phyloP scores from a whole-genome alignment of 2,888 invertebrate genomes.

The Alloplasta piceator region DNA sequence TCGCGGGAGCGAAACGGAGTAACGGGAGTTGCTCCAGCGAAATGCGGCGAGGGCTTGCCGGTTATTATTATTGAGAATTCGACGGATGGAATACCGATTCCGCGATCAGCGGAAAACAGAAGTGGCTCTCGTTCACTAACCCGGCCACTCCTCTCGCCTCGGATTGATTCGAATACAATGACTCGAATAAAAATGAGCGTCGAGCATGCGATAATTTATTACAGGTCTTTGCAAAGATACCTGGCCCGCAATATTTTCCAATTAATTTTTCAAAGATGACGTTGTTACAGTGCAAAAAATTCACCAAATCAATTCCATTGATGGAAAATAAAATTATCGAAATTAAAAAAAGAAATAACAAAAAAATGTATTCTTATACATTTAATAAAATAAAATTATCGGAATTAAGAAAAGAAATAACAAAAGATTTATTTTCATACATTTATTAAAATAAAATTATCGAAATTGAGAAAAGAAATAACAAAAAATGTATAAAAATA shows the following conservation, averaged over 20 bases:
- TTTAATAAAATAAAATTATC: too few species aligned
- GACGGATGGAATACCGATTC: slow-evolving; percentile 51
- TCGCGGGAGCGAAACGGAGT: slow-evolving; percentile 64
- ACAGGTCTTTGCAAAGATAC: background rate
- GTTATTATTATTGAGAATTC: slow-evolving; percentile 29
- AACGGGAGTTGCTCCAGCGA: slow-evolving; percentile 54
- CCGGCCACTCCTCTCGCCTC: background rate
- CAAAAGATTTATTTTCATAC: too few species aligned
- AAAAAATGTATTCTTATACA: too few species aligned
- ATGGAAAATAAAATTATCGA: too few species aligned
- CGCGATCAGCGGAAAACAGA: slow-evolving; percentile 56
- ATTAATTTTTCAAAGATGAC: too few species aligned
- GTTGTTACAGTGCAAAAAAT: background rate
- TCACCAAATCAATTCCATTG: too few species aligned
- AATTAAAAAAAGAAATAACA: too few species aligned
- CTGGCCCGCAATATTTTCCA: too few species aligned
- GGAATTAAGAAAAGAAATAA: too few species aligned
- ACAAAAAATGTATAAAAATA: too few species aligned
- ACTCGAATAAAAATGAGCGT: slow-evolving; percentile 24
- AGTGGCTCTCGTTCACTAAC: slow-evolving; percentile 33
- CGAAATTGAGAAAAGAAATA: too few species aligned
- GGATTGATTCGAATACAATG: slow-evolving; percentile 32
- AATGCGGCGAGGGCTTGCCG: slow-evolving; percentile 26
- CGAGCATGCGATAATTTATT: slow-evolving; percentile 4
- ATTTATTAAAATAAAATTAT: too few species aligned